Base-by-base conservation (phyloP, 1,140 invertebrate genomes). In the Pseudomyrmex gracilis region DNA sequence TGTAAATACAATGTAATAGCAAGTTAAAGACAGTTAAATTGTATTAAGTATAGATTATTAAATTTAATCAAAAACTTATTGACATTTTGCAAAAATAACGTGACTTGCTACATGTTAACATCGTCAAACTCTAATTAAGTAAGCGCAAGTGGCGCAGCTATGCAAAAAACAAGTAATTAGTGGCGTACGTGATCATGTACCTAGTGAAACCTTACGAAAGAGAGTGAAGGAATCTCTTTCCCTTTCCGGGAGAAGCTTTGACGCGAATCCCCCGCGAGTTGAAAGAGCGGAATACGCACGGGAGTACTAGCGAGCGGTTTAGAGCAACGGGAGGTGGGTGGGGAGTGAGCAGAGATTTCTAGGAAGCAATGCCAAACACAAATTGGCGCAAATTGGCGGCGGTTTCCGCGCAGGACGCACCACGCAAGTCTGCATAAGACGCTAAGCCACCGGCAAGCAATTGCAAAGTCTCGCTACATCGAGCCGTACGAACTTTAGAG, bases 401-500 rank as follows among this genome's bases (percentile, higher is more conserved):
- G 89, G 91, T 88, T 92, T 90, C 87, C 90, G 89, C 91, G 90
- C 90, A 91, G 90, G 83, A 86, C 87, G 84, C 76, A 61, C 58
- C 20, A 57, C 64, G 83, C 64, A 64, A 89, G 84, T 66, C 87
- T 91, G 90, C 86, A 86, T 86, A 88, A 91, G 90, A 92, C 89
- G 91, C 90, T 93, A 93, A 94, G 93, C 92, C 91, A 92, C 90
- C 91, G 91, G 90, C 91, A 92, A 93, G 93, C 93, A 93, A 94
- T 94, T 93, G 86, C 93, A 91, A 93, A 93, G 92, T 90, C 89
- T 91, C 80, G 87, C 89, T 89, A 91, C 89, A 89, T 90, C 92
- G 91, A 91, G 90, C 88, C 84, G 17, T 43, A 53, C n/a, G n/a
- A 53, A 58, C 43, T 71, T 58, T 58, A 71, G 76, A 91, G 43